Evolutionary conservation across 1,140 invertebrate genomes (phyloP).

Genomic region (Drosophila serrata): DNA sequence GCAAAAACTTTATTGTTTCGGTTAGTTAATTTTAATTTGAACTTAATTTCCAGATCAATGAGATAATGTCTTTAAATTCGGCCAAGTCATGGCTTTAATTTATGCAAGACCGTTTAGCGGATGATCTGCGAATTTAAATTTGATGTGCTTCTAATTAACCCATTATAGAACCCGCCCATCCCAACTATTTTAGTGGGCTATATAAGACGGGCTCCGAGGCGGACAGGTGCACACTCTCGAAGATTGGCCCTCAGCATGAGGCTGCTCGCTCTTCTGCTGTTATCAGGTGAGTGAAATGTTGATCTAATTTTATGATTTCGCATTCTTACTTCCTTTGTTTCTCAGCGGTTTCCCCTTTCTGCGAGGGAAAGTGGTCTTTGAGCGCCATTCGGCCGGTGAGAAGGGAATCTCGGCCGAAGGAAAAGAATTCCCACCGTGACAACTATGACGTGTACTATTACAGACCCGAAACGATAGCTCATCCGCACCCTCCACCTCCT

Average conservation of each 20-base stretch:
- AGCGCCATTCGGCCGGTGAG: background rate
- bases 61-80: background rate
- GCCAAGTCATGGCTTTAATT: slow-evolving; percentile 4
- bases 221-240: slow-evolving; percentile 33
- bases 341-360: slow-evolving; percentile 17
- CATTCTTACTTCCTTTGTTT: slow-evolving; percentile 2
- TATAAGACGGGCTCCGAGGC: slow-evolving; percentile 28
- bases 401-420: slow-evolving; percentile 6
- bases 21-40: background rate
- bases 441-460: slow-evolving; percentile 32
- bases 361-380: slow-evolving; percentile 23
- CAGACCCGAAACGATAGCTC: slow-evolving; percentile 9
- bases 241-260: slow-evolving; percentile 34
- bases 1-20: background rate
- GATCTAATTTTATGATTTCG: background rate
- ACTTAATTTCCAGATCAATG: background rate
- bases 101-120: slow-evolving; percentile 18
- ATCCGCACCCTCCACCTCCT: background rate
- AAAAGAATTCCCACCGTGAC: background rate
- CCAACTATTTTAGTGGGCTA: slow-evolving; percentile 26
- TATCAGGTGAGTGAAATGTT: slow-evolving; percentile 29
- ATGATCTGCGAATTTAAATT: slow-evolving; percentile 34
- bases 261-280: slow-evolving; percentile 35
- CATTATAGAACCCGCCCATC: slow-evolving; percentile 32
- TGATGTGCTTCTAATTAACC: slow-evolving; percentile 54